Evolutionary conservation across 2,797 vertebrate species (phyloP).

Genomic region (Cirrhinus mrigala): DNA sequence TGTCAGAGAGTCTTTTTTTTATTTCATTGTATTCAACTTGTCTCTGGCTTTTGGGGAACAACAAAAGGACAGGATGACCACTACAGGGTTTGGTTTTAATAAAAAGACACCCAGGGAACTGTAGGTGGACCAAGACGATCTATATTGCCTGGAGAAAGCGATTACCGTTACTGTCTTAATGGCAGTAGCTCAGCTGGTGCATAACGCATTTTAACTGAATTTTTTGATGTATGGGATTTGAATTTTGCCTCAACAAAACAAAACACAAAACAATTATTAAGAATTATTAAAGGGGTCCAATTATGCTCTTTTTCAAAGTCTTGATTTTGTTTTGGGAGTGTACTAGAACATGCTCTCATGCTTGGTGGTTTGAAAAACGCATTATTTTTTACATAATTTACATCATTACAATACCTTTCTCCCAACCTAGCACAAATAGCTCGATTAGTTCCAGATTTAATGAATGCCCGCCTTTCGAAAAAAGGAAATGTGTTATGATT

Average conservation of each 20-base stretch:
- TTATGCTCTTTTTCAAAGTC: too few species aligned
- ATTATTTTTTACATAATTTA: too few species aligned
- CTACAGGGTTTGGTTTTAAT: constrained; percentile 17
- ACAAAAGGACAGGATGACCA: constrained; percentile 36
- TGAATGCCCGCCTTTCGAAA: too few species aligned
- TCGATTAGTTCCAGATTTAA: too few species aligned
- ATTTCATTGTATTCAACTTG: background rate
- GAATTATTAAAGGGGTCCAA: too few species aligned
- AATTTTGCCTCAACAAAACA: background rate
- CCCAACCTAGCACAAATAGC: too few species aligned
- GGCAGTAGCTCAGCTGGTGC: background rate
- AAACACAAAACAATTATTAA: too few species aligned
- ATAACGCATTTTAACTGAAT: background rate
- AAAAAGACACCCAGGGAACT: constrained; percentile 1
- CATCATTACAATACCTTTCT: too few species aligned
- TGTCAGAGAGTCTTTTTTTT: background rate
- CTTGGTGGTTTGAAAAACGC: too few species aligned
- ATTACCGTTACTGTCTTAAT: background rate
- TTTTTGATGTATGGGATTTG: background rate
- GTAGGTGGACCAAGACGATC: background rate
- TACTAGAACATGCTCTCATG: too few species aligned
- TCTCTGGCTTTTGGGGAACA: background rate
- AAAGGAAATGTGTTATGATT: too few species aligned
- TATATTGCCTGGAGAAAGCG: background rate
- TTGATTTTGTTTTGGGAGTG: too few species aligned